These are phyloP conservation scores for Apantesis nais DNA, from an alignment of 2,888 invertebrate species.

Conservation along the genomic window DNA sequence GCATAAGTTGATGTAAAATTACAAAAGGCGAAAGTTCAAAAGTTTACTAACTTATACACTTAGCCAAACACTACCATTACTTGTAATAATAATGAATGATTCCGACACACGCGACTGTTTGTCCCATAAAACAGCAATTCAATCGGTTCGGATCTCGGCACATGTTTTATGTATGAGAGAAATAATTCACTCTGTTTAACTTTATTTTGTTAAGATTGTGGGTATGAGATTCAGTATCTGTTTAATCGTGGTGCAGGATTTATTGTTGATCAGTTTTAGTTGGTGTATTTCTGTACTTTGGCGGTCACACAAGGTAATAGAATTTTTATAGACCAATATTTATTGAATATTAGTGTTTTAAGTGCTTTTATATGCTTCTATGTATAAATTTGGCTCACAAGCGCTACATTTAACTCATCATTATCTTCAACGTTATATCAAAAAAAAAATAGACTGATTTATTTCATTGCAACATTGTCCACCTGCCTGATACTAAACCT, in stretches of 20 bases:
- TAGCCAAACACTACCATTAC: not conserved
- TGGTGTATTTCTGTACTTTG: not conserved
- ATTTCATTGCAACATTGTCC: no score
- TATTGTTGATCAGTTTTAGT: not conserved
- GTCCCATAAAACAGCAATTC: conserved; percentile 41
- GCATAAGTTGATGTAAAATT: no score
- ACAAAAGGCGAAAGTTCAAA: no score
- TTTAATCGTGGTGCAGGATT: not conserved
- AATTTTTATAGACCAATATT: not conserved
- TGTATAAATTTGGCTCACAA: no score
- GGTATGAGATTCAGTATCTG: conserved; percentile 9
- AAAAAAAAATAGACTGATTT: no score
- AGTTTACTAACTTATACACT: not conserved
- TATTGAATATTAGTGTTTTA: no score
- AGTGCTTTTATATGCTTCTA: no score
- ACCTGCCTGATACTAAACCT: not conserved
- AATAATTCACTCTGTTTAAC: conserved; percentile 35
- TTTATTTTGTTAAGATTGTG: conserved; percentile 15
- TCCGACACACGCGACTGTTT: conserved; percentile 25
- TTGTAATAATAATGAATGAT: conserved; percentile 4
- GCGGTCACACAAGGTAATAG: not conserved
- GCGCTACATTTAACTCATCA: no score
- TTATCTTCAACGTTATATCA: no score
- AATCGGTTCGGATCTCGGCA: conserved; percentile 30
- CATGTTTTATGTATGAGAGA: conserved; percentile 41